Base-by-base conservation (phyloP, 1,140 invertebrate genomes). In the Leucophenga varia region DNA sequence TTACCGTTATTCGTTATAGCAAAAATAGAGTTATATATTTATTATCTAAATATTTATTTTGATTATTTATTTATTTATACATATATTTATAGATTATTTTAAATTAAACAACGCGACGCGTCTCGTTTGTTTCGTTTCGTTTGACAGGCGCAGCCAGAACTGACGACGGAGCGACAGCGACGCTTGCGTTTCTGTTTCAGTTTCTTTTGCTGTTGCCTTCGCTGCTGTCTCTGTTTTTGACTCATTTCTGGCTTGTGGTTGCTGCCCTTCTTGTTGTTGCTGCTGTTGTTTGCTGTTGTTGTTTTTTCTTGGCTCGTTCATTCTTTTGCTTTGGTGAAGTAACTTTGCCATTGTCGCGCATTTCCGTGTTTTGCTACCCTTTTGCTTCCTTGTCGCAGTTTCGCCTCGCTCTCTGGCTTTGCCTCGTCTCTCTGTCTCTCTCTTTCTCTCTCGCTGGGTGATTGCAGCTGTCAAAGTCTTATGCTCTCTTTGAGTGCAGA, bases 311-410 rank as follows among this genome's bases (percentile, higher is more conserved):
- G 25, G 14, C 40, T 38, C 45, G 13, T 47, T 51, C 57, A 16
- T 36, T 47, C 37, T 40, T 30, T 14, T 35, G 25, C 44, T 51
- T 51, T 38, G 32, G 18, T 58, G 41, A 61, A 65, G 58, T 65
- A 64, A 65, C 47, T 37, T 59, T 59, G 58, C 52, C 43, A 54
- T 52, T 45, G 52, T 52, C 49, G 59, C 63, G 45, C 63, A 63
- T 63, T 65, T 65, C 61, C 61, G 59, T 67, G 65, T 67, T 65
- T 61, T 45, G 63, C 57, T 63, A 65, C 63, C 59, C 61, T 63
- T 63, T 63, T 41, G 59, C 52, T 63, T 65, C 63, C 61, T 58
- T 32, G 36, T 67, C 37, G 16, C 25, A 32, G 6, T 42, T 51
- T 47, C 49, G 38, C 12, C 34, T 17, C 36, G 40, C 19, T 32